Percentiles rank a stretch among this genome's conserved stretches.
These are phyloP conservation scores for Pyxicephalus adspersus DNA, from an alignment of 2,113 vertebrate species.

Conservation along the genomic window DNA sequence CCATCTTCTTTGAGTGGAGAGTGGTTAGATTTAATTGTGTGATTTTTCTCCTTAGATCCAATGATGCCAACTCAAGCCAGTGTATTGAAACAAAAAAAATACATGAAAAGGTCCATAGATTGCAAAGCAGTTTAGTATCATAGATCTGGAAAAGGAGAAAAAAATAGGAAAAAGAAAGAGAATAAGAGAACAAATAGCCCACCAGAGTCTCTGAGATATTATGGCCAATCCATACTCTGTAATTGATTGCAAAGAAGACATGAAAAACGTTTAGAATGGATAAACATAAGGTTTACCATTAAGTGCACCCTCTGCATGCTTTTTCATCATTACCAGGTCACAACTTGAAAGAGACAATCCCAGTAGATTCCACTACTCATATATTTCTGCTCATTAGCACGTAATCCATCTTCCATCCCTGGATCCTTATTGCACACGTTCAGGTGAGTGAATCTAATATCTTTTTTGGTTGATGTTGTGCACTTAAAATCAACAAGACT, in stretches of 20 bases:
- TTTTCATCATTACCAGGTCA: background rate
- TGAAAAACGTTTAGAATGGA: conserved; percentile 4
- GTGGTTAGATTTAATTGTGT: too few species aligned
- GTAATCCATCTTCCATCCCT: conserved; percentile 66
- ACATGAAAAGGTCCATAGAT: background rate
- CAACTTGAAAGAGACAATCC: background rate
- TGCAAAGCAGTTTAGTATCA: background rate
- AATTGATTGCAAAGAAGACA: background rate
- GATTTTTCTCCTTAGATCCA: too few species aligned
- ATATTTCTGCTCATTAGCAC: conserved; percentile 67
- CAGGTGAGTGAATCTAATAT: conserved; percentile 68
- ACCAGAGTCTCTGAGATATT: background rate
- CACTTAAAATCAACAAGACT: conserved; percentile 69
- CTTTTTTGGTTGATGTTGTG: conserved; percentile 67
- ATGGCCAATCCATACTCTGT: conserved; percentile 8
- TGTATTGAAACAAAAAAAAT: too few species aligned
- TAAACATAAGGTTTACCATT: conserved; percentile 6
- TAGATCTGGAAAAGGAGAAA: background rate
- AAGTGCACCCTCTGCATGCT: conserved; percentile 15
- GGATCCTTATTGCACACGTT: conserved; percentile 70
- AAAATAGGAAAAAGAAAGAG: conserved; percentile 17
- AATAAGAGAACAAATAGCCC: background rate
- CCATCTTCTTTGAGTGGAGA: too few species aligned
- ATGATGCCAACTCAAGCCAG: too few species aligned
- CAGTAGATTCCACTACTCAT: conserved; percentile 62